Base-by-base conservation (phyloP, 2,797 vertebrate genomes). In the Dermochelys coriacea region DNA sequence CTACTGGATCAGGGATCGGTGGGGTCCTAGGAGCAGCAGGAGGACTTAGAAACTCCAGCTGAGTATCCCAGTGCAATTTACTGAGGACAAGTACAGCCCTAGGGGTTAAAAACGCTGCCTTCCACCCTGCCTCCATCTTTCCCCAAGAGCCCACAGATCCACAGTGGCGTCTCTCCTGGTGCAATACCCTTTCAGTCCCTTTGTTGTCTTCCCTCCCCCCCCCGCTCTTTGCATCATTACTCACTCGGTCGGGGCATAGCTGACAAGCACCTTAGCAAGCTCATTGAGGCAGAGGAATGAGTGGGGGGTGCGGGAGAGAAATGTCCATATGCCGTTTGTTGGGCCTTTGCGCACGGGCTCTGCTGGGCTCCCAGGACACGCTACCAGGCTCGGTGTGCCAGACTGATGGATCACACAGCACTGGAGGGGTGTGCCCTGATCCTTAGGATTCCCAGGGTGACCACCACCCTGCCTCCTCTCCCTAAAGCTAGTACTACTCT, bases 281-380 rank as follows among this genome's bases (percentile, higher is more conserved):
- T 9, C 31, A 23, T n/a, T 0, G 1, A 57, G 25, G n/a, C 0
- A 0, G 55, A 79, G 55, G 6, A 49, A 37, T 0, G 0, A 11
- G 23, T 82, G 49, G 45, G 21, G 25, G 15, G 45, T 4, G 1
- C 45, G 12, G 52, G 5, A 19, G 64, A 85, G 21, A 59, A 34
- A 1, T 1, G 8, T 18, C 25, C 41, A 82, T 54, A 52, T 0
- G 8, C 52, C 55, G 49, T 8, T 68, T 83, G 37, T 29, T 12
- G 27, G 54, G 29, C 81, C 74, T 49, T 49, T 18, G 27, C 27
- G 3, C 45, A 27, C 25, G 5, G 12, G 14, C 27, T 25, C 10
- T 27, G 74, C 41, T 47, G 45, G 45, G 45, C 74, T 49, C 27
- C 6, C 74, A 77, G 54, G 54, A 59, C 21, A 47, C 34, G 29